Conservation (phyloP, 92 coral and sea anemone species). For the Epizoanthus illoricatus region DNA sequence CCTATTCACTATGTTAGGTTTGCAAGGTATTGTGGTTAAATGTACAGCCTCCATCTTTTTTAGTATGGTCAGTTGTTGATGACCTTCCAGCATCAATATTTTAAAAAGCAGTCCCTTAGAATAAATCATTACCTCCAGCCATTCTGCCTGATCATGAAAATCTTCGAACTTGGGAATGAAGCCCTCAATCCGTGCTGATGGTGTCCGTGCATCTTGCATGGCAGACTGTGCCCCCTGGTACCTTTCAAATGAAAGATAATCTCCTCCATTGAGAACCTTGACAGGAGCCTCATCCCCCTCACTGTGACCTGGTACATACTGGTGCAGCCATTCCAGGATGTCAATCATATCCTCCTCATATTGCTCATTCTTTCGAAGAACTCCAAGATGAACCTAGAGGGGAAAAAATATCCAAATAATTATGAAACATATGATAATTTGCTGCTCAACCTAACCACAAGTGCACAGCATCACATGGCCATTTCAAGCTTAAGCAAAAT, state of each 20-base stretch:
- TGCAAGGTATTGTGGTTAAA: no score
- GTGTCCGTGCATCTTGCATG: conserved; percentile 63
- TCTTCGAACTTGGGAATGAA: conserved; percentile 61
- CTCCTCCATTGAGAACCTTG: conserved; percentile 60
- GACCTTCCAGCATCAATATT: not conserved
- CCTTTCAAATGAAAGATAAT: conserved; percentile 61
- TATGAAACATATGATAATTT: not conserved
- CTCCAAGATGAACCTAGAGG: conserved; percentile 56
- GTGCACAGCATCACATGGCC: no score
- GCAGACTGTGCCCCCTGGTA: conserved; percentile 63
- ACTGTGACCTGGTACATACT: conserved; percentile 57
- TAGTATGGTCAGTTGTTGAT: no score
- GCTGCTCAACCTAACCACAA: not conserved
- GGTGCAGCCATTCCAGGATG: conserved; percentile 45
- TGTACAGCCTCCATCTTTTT: no score
- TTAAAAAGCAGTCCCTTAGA: not conserved
- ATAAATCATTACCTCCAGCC: conserved; percentile 39
- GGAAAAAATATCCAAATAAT: not conserved
- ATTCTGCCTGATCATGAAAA: conserved; percentile 51
- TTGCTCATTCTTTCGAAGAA: conserved; percentile 67
- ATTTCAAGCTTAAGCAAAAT: no score
- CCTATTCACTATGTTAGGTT: no score
- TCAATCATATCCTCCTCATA: conserved; percentile 67
- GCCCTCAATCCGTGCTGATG: conserved; percentile 53
- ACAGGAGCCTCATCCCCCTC: conserved; percentile 38